Base-by-base conservation (phyloP, 2,113 vertebrate species). In the Lepus timidus region DNA sequence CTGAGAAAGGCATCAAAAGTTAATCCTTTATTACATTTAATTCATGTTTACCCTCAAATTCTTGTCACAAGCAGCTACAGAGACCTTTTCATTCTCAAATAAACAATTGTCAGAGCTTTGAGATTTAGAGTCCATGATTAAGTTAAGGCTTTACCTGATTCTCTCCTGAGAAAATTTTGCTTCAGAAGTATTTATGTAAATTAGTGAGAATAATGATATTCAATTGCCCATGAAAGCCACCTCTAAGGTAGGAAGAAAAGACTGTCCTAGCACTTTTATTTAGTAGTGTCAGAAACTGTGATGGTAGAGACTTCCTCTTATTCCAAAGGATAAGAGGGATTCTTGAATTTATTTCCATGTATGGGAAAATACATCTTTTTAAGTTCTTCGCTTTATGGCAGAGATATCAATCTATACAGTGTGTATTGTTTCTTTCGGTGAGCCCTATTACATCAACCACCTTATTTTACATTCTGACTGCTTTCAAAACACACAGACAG, bases 11-110 rank as follows among this genome's bases (percentile, higher is more conserved):
- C 13, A 23, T 73, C 19, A 61, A 70, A 31, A 20, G 13, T 10
- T 90, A 88, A 85, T 94, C 55, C 58, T 39, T 74, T 82, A 74
- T 89, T 86, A 92, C 11, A 39, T 71, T 93, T 67, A 88, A 76
- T 83, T 84, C 36, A 85, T 61, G 25, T 36, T 80, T 75, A 71
- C 1, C 31, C 9, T 23, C 4, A 11, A 76, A 49, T 78, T 33
- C 51, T 88, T 76, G 52, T 71, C 14, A 44, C 55, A 91, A 92
- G 88, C 2, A 55, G 14, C 36, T 55, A 49, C 20, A 75, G 20
- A 76, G 52, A 1, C 23, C 29, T 75, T 64, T 88, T 88, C 14
- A 73, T 62, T 2, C 55, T 94, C 31, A 76, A 49, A 91, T 36
- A 79, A 93, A 79, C 12, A 23, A 36, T 83, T 89, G 93, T 93